These are phyloP conservation scores for Phenacoccus solenopsis DNA, from an alignment of 1,140 invertebrate species.

Conservation along the genomic window DNA sequence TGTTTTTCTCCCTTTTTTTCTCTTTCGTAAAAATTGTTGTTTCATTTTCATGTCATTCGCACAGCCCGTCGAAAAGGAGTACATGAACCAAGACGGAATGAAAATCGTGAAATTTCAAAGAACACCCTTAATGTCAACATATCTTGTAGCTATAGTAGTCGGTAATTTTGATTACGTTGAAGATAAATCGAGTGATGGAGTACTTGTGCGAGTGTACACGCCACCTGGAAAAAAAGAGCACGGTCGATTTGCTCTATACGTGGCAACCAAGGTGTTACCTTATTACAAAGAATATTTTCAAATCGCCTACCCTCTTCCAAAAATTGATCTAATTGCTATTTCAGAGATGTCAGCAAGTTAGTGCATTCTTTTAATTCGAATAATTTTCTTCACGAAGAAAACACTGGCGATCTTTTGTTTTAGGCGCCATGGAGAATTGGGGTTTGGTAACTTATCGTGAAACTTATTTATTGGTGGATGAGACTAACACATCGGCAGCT, in stretches of 20 bases:
- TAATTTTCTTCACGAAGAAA: neutral
- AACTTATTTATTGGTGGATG: slow-evolving; percentile 68
- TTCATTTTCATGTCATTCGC: no score
- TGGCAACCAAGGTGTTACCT: slow-evolving; percentile 69
- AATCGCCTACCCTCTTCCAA: slow-evolving; percentile 88
- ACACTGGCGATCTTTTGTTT: neutral
- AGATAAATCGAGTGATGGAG: slow-evolving; percentile 63
- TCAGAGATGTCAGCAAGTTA: slow-evolving; percentile 71
- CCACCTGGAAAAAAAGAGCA: slow-evolving; percentile 84
- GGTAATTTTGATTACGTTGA: slow-evolving; percentile 93
- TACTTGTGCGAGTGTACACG: slow-evolving; percentile 83
- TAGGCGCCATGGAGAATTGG: slow-evolving; percentile 95
- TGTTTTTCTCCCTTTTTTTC: slow-evolving; percentile 23
- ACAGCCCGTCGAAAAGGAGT: neutral
- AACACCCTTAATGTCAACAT: slow-evolving; percentile 93
- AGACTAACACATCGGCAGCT: slow-evolving; percentile 65
- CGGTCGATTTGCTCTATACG: slow-evolving; percentile 79
- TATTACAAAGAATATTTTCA: slow-evolving; percentile 92
- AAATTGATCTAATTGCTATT: slow-evolving; percentile 90
- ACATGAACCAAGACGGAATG: slow-evolving; percentile 38
- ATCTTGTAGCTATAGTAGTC: slow-evolving; percentile 81
- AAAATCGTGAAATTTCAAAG: slow-evolving; percentile 56
- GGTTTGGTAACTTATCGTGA: slow-evolving; percentile 72
- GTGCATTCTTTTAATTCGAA: neutral
- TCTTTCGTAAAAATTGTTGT: no score